Percentiles rank a stretch among this genome's conserved stretches.
These are phyloP conservation scores for Phocoena sinus DNA, from an alignment of 2,113 vertebrate species.

Conservation along the genomic window DNA sequence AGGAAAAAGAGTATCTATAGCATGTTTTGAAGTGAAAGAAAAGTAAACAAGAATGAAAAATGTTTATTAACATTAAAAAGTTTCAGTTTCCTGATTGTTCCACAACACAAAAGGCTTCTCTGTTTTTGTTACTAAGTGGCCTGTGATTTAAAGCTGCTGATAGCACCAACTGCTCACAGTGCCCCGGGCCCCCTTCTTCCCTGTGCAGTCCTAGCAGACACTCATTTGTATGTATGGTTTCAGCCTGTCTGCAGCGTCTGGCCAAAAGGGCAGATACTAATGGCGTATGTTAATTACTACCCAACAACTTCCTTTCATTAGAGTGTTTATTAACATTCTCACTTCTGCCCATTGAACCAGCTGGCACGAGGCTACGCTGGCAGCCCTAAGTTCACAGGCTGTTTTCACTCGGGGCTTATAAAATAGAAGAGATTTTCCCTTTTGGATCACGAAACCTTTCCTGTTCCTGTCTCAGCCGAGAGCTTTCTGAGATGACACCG, in stretches of 20 bases:
- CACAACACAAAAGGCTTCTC: constrained; percentile 81
- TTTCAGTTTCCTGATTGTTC: constrained; percentile 78
- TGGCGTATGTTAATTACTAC: constrained; percentile 82
- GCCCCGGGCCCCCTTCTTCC: constrained; percentile 80
- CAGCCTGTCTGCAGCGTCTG: constrained; percentile 83
- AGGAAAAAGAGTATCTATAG: neutral
- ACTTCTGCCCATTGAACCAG: constrained; percentile 74
- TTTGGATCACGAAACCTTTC: constrained; percentile 22
- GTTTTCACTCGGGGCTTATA: constrained; percentile 1
- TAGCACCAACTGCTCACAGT: constrained; percentile 87
- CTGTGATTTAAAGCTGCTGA: constrained; percentile 93
- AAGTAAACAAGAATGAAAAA: constrained; percentile 39
- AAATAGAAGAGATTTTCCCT: neutral
- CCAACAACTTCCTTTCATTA: constrained; percentile 80
- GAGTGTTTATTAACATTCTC: constrained; percentile 80
- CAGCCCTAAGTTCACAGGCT: constrained; percentile 26
- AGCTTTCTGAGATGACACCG: constrained; percentile 4
- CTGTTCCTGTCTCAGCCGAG: neutral
- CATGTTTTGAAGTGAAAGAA: constrained; percentile 36
- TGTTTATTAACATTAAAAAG: constrained; percentile 74
- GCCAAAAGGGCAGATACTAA: constrained; percentile 81
- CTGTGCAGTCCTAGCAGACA: constrained; percentile 80
- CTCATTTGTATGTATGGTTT: constrained; percentile 88
- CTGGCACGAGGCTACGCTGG: constrained; percentile 50
- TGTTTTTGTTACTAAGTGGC: constrained; percentile 85